Evolutionary conservation across 2,113 vertebrate genomes (phyloP), one percentile per base, ranked within the genome.

Genomic region (Poeciliopsis occidentalis): DNA sequence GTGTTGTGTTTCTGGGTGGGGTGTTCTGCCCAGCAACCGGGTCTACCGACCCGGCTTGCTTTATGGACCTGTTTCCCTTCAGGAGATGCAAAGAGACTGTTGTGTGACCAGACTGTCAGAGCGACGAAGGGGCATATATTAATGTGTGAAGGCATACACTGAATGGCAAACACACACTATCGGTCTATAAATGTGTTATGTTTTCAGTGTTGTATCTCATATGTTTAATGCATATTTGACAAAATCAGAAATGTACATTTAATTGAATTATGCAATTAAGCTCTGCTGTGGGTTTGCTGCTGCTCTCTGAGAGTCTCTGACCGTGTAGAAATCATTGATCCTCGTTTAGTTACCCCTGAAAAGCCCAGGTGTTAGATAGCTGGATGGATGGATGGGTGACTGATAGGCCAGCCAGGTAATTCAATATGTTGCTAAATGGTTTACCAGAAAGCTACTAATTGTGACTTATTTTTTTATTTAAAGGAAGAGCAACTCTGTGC

Each of bases 11-110:
- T 84, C 78, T 90, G 70, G 76, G 60, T 81, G 70, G 75, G 64
- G 47, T 62, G 84, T 82, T 92, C 89, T 92, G 89, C 92, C 91
- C 89, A 79, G 92, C 90, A 93, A 94, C 93, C 61, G 70, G 82
- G 77, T 87, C 87, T 78, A 79, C 66, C 31, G 82, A 80, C 78
- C 81, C 85, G 90, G 83, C 86, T 85, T 75, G 86, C 78, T 85
- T 71, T 69, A 85, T 73, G 81, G 80, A 82, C 75, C 79, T 65
- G 72, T 73, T 65, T 57, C 84, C 84, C 87, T 89, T 63, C 37
- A 29, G 74, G 77, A 77, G 70, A 69, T 29, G 61, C 31, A 67
- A 63, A 73, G 64, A 71, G 78, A 79, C 73, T 60, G 70, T 37
- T 44, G 67, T 87, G 71, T 80, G 79, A 76, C 73, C 57, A 73